phyloP scores from a whole-genome alignment of 2,888 invertebrate genomes.

The Callinectes sapidus region DNA sequence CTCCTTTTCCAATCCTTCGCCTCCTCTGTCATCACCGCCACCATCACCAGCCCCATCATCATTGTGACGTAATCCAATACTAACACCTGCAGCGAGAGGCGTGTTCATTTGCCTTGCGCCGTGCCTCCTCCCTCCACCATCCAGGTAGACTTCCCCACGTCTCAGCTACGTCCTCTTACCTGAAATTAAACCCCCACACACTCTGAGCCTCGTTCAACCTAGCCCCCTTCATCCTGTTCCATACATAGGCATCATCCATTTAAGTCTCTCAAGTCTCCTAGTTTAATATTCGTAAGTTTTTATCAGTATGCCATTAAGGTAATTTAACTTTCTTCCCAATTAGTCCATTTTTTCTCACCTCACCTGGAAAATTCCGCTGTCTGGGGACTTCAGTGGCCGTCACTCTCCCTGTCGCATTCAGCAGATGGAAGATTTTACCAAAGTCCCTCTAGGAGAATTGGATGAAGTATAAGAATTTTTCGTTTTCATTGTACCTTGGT shows the following conservation, averaged over 20 bases:
- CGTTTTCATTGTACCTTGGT: background rate
- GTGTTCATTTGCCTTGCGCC: background rate
- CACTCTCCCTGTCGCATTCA: conserved; percentile 16
- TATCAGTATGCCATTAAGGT: background rate
- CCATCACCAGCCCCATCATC: background rate
- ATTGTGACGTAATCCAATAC: background rate
- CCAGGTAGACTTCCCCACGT: background rate
- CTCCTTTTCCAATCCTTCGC: background rate
- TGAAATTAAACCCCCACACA: background rate
- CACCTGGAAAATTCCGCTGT: conserved; percentile 4
- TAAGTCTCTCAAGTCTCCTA: conserved; percentile 27
- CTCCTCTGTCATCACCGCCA: background rate
- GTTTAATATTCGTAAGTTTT: conserved; percentile 21
- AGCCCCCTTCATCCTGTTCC: background rate
- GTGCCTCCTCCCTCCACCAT: background rate
- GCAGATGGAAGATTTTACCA: background rate
- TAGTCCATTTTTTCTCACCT: background rate
- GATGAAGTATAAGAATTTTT: background rate
- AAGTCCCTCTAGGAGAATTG: background rate
- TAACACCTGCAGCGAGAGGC: background rate
- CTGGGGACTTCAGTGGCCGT: conserved; percentile 2
- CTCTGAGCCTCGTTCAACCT: background rate
- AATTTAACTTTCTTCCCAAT: conserved; percentile 35
- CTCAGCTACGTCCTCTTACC: background rate
- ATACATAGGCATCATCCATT: background rate